A percentile compares a stretch with the other conserved stretches of the same genome.
Conservation (phyloP, 1,140 invertebrate species). For the Cataglyphis hispanica region DNA sequence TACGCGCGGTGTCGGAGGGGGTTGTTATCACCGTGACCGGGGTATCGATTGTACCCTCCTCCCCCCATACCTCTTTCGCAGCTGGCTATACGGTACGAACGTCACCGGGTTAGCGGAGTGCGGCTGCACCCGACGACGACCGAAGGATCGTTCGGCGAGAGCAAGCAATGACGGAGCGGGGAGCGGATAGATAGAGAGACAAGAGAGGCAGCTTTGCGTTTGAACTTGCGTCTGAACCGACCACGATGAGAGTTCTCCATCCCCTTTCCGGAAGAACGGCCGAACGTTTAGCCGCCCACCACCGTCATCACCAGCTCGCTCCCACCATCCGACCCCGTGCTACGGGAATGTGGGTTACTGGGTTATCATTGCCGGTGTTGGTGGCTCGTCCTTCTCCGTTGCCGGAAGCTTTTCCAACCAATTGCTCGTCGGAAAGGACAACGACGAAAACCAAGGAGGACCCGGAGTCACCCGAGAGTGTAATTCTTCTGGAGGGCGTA, state of each 20-base stretch:
- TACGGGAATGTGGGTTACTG: constrained; percentile 78
- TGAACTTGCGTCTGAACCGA: constrained; percentile 61
- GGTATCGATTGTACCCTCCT: constrained; percentile 53
- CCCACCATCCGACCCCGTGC: constrained; percentile 42
- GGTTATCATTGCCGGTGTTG: constrained; percentile 77
- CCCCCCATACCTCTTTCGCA: constrained; percentile 17
- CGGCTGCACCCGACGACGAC: constrained; percentile 51
- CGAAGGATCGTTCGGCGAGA: constrained; percentile 9
- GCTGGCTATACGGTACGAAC: constrained; percentile 37
- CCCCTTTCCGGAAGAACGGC: constrained; percentile 59
- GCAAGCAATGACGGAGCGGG: not conserved
- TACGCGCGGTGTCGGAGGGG: constrained; percentile 3
- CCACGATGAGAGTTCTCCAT: constrained; percentile 40
- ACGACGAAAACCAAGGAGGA: constrained; percentile 51
- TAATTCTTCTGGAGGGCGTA: constrained; percentile 55
- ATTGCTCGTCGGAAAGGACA: constrained; percentile 76
- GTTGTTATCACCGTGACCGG: constrained; percentile 55
- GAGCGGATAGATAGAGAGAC: not conserved
- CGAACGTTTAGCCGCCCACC: constrained; percentile 54
- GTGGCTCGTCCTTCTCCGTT: constrained; percentile 69
- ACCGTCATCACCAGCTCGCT: constrained; percentile 43
- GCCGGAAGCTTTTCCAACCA: constrained; percentile 77
- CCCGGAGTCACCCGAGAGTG: constrained; percentile 20
- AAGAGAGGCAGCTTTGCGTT: constrained; percentile 43
- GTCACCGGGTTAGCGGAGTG: constrained; percentile 53